Conservation (phyloP, 2,888 invertebrate genomes). For the Drosophila anomalipes region DNA sequence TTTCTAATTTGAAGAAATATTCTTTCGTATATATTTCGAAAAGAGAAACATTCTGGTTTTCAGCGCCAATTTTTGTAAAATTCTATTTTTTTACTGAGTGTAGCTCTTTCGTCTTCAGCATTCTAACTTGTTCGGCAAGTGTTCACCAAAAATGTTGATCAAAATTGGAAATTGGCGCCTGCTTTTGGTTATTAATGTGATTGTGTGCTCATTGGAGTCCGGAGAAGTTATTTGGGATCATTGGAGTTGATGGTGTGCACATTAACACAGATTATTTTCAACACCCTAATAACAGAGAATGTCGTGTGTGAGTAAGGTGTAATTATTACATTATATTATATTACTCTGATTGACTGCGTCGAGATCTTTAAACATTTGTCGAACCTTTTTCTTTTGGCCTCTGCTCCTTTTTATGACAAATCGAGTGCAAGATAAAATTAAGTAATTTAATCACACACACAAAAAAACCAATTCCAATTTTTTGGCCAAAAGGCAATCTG, state of each 20-base stretch:
- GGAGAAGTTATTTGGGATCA: slow-evolving; percentile 37
- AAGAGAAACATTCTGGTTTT: not conserved
- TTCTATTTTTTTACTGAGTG: not conserved
- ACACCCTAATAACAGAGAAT: slow-evolving; percentile 35
- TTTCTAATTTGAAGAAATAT: not conserved
- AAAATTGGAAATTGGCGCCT: not conserved
- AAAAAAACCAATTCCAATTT: not conserved
- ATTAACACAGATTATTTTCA: slow-evolving; percentile 40
- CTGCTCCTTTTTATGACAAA: not conserved
- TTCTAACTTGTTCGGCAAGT: not conserved
- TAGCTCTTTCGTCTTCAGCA: not conserved
- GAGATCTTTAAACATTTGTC: slow-evolving; percentile 28
- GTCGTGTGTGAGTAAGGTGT: slow-evolving; percentile 2
- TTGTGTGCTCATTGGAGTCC: not conserved
- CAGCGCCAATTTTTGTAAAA: not conserved
- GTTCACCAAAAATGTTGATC: not conserved
- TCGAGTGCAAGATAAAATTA: not conserved
- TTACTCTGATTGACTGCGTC: slow-evolving; percentile 4
- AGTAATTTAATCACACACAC: not conserved
- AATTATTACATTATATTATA: not conserved
- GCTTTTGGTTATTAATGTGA: not conserved
- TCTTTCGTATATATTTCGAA: not conserved
- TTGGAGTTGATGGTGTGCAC: slow-evolving; percentile 36
- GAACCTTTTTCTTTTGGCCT: not conserved
- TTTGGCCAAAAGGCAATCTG: slow-evolving; percentile 57